Evolutionary conservation across 2,888 invertebrate species (phyloP), one percentile per base, ranked within the genome.

Genomic region (Anarsia innoxiella): DNA sequence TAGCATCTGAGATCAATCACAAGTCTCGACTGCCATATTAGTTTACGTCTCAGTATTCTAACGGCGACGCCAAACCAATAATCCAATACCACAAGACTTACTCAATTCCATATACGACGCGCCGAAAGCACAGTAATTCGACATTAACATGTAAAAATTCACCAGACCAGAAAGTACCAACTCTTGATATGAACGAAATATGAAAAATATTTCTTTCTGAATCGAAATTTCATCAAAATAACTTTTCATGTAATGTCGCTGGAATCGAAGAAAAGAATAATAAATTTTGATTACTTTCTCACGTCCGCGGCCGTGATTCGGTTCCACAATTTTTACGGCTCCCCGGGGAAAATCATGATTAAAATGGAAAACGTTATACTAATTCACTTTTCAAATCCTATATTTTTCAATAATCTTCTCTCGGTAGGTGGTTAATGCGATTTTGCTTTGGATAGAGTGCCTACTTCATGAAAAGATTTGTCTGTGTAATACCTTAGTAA

Each of bases 251-350:
- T 63, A 69, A 66, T 61, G 62, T 69, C 69, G 57, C 55, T 61
- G 61, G 59, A 64, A 66, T 69, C 62, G 70, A 66, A 71, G 70
- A 72, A 68, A 62, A 67, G 72, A 71, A 82, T 78, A 77, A 78
- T 78, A 77, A 72, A 79, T 78, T 78, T 78, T 76, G 77, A 79
- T 82, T 80, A 80, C 76, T 67, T 75, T 78, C 72, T 74, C 78
- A 74, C 77, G 78, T 78, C 71, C 75, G 66, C 68, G 62, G 59
- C 65, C 78, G 77, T 82, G 79, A 78, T 74, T 74, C 65, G 79
- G 71, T 79, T 78, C 58, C 64, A 66, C 66, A 75, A 78, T 76
- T 74, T 70, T 68, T 68, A 51, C 62, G 54, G 59, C 57, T 64
- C 64, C 65, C 61, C 59, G 50, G 63, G 57, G 59, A 66, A 66